Percentiles rank a stretch among this genome's conserved stretches.
phyloP scores from a whole-genome alignment of 1,140 invertebrate genomes.

The Pantala flavescens region DNA sequence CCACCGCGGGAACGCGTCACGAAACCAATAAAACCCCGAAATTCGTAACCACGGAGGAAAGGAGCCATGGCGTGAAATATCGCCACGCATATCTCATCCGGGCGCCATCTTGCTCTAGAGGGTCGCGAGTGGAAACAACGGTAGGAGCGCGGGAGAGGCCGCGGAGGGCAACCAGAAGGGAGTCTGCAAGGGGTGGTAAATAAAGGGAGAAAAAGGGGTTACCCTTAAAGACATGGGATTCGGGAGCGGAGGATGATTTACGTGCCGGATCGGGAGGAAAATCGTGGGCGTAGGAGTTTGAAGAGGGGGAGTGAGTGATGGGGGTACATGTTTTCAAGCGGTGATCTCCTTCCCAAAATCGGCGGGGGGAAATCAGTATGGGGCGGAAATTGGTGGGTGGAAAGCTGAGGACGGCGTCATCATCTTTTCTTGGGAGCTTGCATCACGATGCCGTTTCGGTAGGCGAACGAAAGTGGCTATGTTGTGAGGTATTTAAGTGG shows the following conservation, averaged over 20 bases:
- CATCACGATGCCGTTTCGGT: background rate
- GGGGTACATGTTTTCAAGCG: too few species aligned
- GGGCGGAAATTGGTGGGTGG: background rate
- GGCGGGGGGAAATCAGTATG: background rate
- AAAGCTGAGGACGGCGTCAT: background rate
- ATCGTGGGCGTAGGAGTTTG: background rate
- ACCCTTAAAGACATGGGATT: background rate
- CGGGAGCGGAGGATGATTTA: conserved; percentile 2
- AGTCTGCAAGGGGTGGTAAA: background rate
- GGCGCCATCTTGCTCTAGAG: background rate
- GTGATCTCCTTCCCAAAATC: too few species aligned
- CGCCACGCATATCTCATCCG: background rate
- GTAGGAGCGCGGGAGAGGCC: background rate
- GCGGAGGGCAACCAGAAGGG: background rate
- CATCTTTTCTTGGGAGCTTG: background rate
- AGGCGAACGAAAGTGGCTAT: background rate
- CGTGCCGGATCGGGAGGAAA: background rate
- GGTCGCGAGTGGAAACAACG: background rate
- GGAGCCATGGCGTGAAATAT: too few species aligned
- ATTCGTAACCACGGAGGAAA: too few species aligned
- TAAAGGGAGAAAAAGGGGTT: background rate
- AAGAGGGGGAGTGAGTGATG: background rate
- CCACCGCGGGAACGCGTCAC: too few species aligned
- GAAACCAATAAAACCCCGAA: too few species aligned
- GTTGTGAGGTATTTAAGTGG: background rate